phyloP scores from a whole-genome alignment of 2,797 vertebrate species.

The Psittacula echo region DNA sequence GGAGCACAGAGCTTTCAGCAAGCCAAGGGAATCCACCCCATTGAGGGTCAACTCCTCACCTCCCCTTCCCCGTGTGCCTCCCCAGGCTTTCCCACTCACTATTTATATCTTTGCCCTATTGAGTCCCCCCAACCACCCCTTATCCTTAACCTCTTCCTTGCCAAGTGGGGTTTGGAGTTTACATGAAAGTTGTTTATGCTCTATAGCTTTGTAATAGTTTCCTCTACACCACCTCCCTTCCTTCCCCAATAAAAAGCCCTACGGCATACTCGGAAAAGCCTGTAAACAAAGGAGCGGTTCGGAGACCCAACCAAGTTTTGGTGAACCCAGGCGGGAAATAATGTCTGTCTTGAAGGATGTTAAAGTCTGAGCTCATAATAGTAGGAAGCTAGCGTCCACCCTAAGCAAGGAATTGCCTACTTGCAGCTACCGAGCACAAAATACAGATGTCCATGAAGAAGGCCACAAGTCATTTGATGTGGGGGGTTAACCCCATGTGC shows the following conservation, averaged over 20 bases:
- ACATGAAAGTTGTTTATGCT: slow-evolving; percentile 57
- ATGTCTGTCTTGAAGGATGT: background rate
- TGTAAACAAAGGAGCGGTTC: slow-evolving; percentile 34
- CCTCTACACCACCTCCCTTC: slow-evolving; percentile 61
- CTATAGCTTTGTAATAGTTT: slow-evolving; percentile 47
- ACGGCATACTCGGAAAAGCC: background rate
- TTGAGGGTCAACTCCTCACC: background rate
- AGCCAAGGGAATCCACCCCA: background rate
- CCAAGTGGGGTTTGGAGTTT: background rate
- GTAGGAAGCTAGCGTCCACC: slow-evolving; percentile 43
- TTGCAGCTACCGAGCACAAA: background rate
- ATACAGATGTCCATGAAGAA: background rate
- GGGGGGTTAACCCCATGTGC: background rate
- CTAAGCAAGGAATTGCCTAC: slow-evolving; percentile 10
- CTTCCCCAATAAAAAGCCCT: slow-evolving; percentile 56
- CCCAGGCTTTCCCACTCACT: background rate
- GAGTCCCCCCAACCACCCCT: background rate
- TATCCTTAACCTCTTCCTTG: slow-evolving; percentile 52
- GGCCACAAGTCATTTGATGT: background rate
- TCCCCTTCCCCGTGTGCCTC: background rate
- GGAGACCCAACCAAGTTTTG: slow-evolving; percentile 34
- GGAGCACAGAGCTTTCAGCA: background rate
- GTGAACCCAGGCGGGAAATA: slow-evolving; percentile 26
- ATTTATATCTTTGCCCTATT: background rate
- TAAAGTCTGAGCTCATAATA: slow-evolving; percentile 40